A percentile compares a stretch with the other conserved stretches of the same genome.
Evolutionary conservation across 2,888 invertebrate genomes (phyloP).

Genomic region (Antitype chi): DNA sequence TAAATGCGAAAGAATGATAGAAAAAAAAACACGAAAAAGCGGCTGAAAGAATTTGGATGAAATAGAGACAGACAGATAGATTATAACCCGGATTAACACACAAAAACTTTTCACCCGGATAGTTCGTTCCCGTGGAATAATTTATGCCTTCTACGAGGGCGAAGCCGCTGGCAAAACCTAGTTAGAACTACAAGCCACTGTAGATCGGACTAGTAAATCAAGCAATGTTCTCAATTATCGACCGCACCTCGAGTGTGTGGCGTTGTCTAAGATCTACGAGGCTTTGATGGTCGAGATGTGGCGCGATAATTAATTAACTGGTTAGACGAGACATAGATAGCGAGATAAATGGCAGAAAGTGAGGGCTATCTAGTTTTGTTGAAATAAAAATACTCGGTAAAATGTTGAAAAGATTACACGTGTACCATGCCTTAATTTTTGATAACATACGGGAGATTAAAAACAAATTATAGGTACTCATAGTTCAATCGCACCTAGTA

Average conservation of each 20-base stretch:
- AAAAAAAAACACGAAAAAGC: too few species aligned
- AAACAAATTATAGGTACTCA: too few species aligned
- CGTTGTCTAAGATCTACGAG: background rate
- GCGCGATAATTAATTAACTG: constrained; percentile 15
- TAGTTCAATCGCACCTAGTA: too few species aligned
- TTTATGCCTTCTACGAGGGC: too few species aligned
- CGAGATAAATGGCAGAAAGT: background rate
- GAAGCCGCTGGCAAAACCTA: too few species aligned
- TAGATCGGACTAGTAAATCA: background rate
- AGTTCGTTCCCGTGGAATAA: too few species aligned
- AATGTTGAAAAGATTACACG: background rate
- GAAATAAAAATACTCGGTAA: background rate
- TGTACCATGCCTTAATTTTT: background rate
- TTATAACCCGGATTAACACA: too few species aligned
- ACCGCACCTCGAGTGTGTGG: constrained; percentile 5
- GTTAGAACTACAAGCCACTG: background rate
- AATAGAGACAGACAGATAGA: too few species aligned
- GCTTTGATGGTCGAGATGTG: constrained; percentile 9
- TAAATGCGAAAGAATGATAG: too few species aligned
- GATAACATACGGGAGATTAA: too few species aligned
- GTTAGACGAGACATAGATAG: background rate
- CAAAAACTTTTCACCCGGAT: too few species aligned
- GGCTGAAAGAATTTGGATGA: too few species aligned
- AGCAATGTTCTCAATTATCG: constrained; percentile 20
- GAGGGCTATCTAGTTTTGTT: background rate